Evolutionary conservation across 2,113 vertebrate species (phyloP), one percentile per base, ranked within the genome.

Genomic region (Neotragus moschatus): DNA sequence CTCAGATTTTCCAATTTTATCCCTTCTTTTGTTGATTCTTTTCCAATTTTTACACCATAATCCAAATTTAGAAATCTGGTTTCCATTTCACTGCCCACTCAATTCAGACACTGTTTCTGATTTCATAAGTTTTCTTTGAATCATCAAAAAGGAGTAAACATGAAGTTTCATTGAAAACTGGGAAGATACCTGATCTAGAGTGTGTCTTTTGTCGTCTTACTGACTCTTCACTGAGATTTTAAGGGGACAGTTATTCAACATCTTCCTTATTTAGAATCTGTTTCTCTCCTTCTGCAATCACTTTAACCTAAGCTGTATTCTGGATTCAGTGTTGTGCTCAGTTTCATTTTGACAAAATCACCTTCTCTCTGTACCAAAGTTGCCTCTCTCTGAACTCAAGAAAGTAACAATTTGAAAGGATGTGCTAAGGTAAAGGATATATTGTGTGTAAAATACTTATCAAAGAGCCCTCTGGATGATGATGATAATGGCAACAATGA

Each of bases 231-330:
- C 21, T 23, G 55, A 56, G n/a, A n/a, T n/a, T n/a, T n/a, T n/a
- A 56, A 56, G 55, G 21, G 10, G 55, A 56, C 55, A 25, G 55
- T 25, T 25, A 56, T 56, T 21, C 25, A 28, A 73, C 56, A 63
- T 7, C 4, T 47, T 10, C 19, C 2, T 75, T 2, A 1, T 56
- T 17, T 21, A 30, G 7, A 51, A 0, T 45, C 15, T 11, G 0
- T 58, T 51, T 75, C 5, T 51, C n/a, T 63, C 10, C 2, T 3
- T 70, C 43, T 49, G 25, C 61, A 4, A n/a, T 13, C 16, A 16
- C 45, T 21, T 53, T 15, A 5, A 14, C 15, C 5, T 61, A 7
- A 1, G 5, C 36, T 77, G 60, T 36, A 60, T 33, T 39, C 25
- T 84, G 43, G 1, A 58, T 51, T 39, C 30, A 66, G 7, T 1